phyloP scores from a whole-genome alignment of 2,113 vertebrate genomes.

The Corythoichthys intestinalis region DNA sequence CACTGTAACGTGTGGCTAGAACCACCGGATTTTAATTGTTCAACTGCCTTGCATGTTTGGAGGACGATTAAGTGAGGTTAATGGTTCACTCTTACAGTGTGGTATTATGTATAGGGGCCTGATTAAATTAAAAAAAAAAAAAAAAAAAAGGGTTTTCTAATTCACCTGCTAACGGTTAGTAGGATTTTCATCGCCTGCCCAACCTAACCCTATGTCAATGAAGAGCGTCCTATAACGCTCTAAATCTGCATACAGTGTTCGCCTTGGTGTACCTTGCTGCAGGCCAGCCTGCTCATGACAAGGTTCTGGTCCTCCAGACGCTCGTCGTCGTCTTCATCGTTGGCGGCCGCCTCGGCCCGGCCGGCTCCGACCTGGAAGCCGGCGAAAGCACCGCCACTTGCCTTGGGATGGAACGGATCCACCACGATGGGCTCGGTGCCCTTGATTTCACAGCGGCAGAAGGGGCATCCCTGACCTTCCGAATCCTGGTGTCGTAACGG shows the following conservation, averaged over 20 bases:
- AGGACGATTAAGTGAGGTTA: too few species aligned
- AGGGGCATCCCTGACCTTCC: conserved; percentile 94
- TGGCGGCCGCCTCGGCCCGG: conserved; percentile 80
- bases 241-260: background rate
- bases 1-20: too few species aligned
- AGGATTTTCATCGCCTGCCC: too few species aligned
- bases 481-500: conserved; percentile 79
- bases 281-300: conserved; percentile 90
- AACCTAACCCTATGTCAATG: too few species aligned
- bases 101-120: too few species aligned
- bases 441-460: conserved; percentile 98
- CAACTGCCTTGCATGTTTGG: too few species aligned
- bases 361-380: conserved; percentile 78
- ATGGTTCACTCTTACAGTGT: too few species aligned
- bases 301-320: conserved; percentile 88
- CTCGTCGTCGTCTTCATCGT: conserved; percentile 91
- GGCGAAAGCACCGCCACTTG: conserved; percentile 68
- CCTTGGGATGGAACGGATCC: conserved; percentile 93
- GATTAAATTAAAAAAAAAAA: too few species aligned
- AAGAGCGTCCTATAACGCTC: too few species aligned
- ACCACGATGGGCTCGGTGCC: conserved; percentile 97
- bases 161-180: too few species aligned
- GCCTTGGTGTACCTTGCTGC: conserved; percentile 75
- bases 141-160: too few species aligned
- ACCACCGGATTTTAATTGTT: too few species aligned